Evolutionary conservation across 2,797 vertebrate genomes (phyloP), one percentile per base, ranked within the genome.

Genomic region (Chelmon rostratus): DNA sequence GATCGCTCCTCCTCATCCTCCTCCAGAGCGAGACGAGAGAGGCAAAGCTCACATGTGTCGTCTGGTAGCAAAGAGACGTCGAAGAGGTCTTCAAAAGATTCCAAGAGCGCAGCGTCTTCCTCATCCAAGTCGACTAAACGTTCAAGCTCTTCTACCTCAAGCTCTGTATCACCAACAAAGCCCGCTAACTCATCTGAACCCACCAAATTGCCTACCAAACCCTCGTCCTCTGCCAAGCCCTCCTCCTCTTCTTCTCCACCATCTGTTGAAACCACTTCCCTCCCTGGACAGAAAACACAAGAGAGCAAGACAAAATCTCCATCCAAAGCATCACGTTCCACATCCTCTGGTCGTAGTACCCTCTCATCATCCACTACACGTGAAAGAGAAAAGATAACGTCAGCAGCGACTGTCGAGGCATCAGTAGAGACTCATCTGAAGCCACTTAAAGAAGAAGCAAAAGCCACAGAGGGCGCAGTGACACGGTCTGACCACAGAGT

Each of bases 401-500:
- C 79, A 56, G 33, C 44, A 28, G 49, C 46, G 18, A 19, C 46
- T 9, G 31, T 40, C 0, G 9, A 68, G 47, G 28, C 28, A 91
- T 31, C 47, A 28, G 46, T 46, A 21, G 18, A 42, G 8, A 25
- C 37, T 0, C 94, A 4, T 65, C 74, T 18, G 10, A 68, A 46
- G 92, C 94, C 3, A 58, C 75, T 19, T 15, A 9, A 46, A 66
- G 2, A 11, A 7, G 49, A 62, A 42, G n/a, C 19, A 12, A 75
- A 68, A 77, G 52, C 33, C 19, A 23, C 31, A 15, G 54, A 79
- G 49, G 11, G 13, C 0, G 70, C 69, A 72, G 73, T 62, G 19
- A 23, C 40, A 25, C 59, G 10, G 50, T 54, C 78, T 58, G 68
- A 63, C 72, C 89, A 89, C 65, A 74, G 16, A 8, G 76, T 59